These are phyloP conservation scores for Corapipo altera DNA, from an alignment of 2,113 vertebrate species.

Conservation along the genomic window DNA sequence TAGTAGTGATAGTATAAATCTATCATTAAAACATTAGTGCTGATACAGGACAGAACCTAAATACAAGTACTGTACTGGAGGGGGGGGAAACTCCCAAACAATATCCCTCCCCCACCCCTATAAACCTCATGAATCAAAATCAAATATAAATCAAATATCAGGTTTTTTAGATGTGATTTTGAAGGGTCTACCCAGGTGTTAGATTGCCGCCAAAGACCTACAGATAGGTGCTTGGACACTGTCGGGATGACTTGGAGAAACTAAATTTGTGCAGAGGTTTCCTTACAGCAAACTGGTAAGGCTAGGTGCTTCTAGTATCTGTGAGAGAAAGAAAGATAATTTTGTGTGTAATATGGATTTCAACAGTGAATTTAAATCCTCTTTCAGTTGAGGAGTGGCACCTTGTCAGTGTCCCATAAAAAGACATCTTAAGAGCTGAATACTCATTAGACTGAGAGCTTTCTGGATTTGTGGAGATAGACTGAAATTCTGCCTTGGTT, in stretches of 20 bases:
- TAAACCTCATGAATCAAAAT: neutral
- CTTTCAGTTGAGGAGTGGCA: neutral
- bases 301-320: neutral
- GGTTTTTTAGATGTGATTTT: neutral
- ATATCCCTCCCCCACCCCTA: accelerated
- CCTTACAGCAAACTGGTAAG: neutral
- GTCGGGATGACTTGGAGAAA: neutral
- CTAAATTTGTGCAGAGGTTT: neutral
- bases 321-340: neutral
- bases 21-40: neutral
- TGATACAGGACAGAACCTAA: neutral
- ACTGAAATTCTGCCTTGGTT: neutral
- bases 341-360: neutral
- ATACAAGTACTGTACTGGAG: neutral
- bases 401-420: neutral
- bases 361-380: neutral
- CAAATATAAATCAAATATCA: neutral
- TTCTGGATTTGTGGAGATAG: neutral
- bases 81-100: accelerated
- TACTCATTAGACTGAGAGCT: neutral
- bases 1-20: neutral
- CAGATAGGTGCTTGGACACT: neutral
- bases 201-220: neutral
- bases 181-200: neutral
- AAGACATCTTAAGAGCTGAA: neutral